These are phyloP conservation scores for Eidolon dupreanum DNA, from an alignment of 2,797 vertebrate genomes.

Conservation along the genomic window DNA sequence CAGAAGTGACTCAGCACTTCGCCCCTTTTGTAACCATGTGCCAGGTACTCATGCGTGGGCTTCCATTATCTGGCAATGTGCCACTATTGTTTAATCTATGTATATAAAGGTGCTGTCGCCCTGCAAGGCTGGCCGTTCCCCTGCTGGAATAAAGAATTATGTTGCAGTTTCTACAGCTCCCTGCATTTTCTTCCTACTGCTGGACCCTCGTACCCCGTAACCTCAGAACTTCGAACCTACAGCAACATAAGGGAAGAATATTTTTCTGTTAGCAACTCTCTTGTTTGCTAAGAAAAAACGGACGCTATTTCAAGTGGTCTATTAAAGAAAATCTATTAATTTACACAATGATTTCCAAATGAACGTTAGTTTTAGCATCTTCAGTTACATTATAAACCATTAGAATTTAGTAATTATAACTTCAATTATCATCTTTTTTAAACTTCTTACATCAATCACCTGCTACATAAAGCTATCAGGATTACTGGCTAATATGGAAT, in stretches of 20 bases:
- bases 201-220: too few relatives aligned
- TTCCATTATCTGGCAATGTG: too few relatives aligned
- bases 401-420: slow-evolving; percentile 1
- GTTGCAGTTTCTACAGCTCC: too few relatives aligned
- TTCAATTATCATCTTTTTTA: background rate
- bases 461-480: background rate
- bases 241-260: background rate
- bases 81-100: too few relatives aligned
- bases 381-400: background rate
- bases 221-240: too few relatives aligned
- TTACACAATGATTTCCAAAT: background rate
- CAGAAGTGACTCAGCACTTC: too few relatives aligned
- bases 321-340: background rate
- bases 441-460: background rate
- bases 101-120: too few relatives aligned
- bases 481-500: background rate
- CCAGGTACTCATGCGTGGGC: too few relatives aligned
- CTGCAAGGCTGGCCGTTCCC: too few relatives aligned
- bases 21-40: too few relatives aligned
- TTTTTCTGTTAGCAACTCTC: background rate
- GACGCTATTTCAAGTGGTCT: background rate
- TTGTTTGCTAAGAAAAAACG: background rate
- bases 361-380: background rate
- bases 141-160: too few relatives aligned
- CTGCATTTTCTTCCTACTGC: too few relatives aligned